Percentiles rank a stretch among this genome's conserved stretches.
These are phyloP conservation scores for Fistularia commersonii DNA, from an alignment of 2,797 vertebrate genomes.

Conservation along the genomic window DNA sequence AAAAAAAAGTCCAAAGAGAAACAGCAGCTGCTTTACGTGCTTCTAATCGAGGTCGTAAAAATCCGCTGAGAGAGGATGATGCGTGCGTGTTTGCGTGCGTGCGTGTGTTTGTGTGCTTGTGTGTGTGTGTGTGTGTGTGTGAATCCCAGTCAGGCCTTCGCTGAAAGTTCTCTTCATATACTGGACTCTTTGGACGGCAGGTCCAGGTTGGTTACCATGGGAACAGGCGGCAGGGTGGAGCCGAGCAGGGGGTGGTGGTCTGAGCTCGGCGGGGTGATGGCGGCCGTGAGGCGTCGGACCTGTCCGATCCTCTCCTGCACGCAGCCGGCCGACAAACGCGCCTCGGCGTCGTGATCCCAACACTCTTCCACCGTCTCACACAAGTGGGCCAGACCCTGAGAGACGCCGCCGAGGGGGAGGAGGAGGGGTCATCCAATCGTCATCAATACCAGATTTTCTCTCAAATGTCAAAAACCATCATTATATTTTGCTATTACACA, in stretches of 20 bases:
- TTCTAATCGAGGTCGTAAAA: conserved; percentile 68
- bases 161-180: too few species aligned
- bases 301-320: conserved; percentile 95
- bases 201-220: conserved; percentile 94
- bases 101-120: conserved; percentile 74
- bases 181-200: conserved; percentile 98
- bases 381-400: conserved; percentile 91
- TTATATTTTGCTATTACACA: too few species aligned
- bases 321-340: conserved; percentile 93
- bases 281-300: conserved; percentile 83
- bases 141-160: too few species aligned
- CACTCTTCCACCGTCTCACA: conserved; percentile 98
- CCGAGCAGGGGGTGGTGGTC: too few species aligned
- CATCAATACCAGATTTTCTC: too few species aligned
- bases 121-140: conserved; percentile 47
- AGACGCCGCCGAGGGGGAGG: neutral
- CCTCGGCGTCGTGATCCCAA: conserved; percentile 98
- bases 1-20: conserved; percentile 46
- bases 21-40: conserved; percentile 93
- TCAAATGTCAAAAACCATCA: too few species aligned
- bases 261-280: conserved; percentile 96
- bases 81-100: too few species aligned
- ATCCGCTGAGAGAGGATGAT: too few species aligned
- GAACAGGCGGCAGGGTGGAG: conserved; percentile 91
- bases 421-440: neutral